Conservation (phyloP, 2,113 vertebrate species). For the Isurus oxyrinchus region DNA sequence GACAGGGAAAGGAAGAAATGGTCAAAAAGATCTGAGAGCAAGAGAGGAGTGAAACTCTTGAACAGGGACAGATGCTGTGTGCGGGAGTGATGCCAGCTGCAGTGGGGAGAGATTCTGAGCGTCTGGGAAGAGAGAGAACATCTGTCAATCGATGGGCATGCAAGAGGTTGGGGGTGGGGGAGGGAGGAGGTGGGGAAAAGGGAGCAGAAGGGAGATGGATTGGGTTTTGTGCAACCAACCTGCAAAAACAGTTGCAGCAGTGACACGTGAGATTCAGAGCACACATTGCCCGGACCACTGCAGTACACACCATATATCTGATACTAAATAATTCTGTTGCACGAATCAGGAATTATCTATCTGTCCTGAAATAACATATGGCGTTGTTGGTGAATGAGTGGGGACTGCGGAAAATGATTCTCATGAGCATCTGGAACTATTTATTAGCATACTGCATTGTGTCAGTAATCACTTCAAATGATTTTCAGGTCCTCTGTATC, state of each 20-base stretch:
- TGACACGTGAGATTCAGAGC: not conserved
- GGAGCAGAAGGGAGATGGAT: not conserved
- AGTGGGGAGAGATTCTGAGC: not conserved
- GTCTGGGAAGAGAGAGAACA: not conserved
- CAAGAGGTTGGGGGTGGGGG: not conserved
- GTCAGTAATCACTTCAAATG: not conserved
- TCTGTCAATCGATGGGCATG: not conserved
- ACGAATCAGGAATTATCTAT: not conserved
- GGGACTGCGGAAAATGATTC: not conserved
- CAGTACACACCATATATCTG: not conserved
- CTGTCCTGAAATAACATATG: not conserved
- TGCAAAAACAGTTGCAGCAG: not conserved
- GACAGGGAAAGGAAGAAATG: not conserved
- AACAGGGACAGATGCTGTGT: not conserved
- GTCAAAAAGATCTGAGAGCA: not conserved
- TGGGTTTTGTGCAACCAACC: not conserved
- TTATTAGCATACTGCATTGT: not conserved
- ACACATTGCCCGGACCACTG: not conserved
- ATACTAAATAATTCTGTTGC: conserved; percentile 12
- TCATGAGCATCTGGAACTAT: not conserved
- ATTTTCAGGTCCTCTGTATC: not conserved
- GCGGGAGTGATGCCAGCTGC: not conserved
- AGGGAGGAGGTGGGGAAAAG: not conserved
- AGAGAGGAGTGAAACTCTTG: not conserved
- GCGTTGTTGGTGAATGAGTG: not conserved